Conservation (phyloP, 2,888 invertebrate species). For the Lottia scabra region DNA sequence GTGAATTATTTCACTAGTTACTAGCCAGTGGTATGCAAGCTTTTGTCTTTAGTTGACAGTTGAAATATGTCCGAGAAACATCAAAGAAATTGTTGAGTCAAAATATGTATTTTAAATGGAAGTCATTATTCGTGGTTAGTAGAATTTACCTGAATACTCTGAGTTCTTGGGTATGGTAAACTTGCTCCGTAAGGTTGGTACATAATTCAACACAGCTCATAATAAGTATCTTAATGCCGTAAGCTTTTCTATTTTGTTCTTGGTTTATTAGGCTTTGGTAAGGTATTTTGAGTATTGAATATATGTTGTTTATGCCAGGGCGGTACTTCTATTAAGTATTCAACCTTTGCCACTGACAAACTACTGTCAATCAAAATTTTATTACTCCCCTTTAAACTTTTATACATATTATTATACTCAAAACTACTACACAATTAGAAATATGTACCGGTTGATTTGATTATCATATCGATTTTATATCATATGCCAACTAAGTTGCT, state of each 20-base stretch:
- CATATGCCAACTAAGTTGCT: too few relatives aligned
- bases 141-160: conserved; percentile 16
- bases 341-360: conserved; percentile 8
- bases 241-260: conserved; percentile 2
- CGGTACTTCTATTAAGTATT: conserved; percentile 23
- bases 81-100: background rate
- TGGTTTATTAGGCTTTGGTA: conserved; percentile 10
- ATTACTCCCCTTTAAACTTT: conserved; percentile 1
- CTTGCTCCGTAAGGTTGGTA: conserved; percentile 52
- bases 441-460: too few relatives aligned
- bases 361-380: conserved; percentile 36
- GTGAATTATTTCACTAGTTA: conserved; percentile 12
- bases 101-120: background rate
- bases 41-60: conserved; percentile 12
- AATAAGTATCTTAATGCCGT: conserved; percentile 7
- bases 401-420: background rate
- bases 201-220: conserved; percentile 53
- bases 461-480: too few relatives aligned
- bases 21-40: conserved; percentile 17
- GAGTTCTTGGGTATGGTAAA: conserved; percentile 43
- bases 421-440: too few relatives aligned
- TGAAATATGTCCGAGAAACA: background rate
- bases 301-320: conserved; percentile 39
- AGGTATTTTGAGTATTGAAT: conserved; percentile 35
- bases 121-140: background rate